phyloP scores from a whole-genome alignment of 2,888 invertebrate species.

The Andricus curvator region DNA sequence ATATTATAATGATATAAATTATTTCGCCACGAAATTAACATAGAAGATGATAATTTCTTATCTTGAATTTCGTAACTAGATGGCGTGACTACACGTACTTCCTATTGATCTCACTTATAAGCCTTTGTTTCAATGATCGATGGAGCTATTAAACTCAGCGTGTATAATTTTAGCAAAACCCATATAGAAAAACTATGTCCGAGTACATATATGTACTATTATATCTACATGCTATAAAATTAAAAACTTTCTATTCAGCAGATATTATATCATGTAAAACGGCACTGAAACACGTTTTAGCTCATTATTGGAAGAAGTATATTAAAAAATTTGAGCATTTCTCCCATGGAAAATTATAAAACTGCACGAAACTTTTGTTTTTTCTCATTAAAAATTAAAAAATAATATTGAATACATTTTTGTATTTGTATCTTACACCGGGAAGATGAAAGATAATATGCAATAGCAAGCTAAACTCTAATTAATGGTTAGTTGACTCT shows the following conservation, averaged over 20 bases:
- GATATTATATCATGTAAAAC: background rate
- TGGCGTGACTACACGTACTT: background rate
- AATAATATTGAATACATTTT: too few relatives aligned
- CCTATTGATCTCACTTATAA: slow-evolving; percentile 45
- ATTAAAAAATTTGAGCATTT: background rate
- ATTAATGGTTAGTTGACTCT: background rate
- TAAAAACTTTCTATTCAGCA: slow-evolving; percentile 19
- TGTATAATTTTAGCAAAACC: slow-evolving; percentile 53
- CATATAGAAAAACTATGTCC: slow-evolving; percentile 16
- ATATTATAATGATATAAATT: too few relatives aligned
- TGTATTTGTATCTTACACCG: too few relatives aligned
- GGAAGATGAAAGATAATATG: too few relatives aligned
- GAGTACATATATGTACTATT: slow-evolving; percentile 15
- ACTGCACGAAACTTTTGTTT: background rate
- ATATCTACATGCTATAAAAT: slow-evolving; percentile 41
- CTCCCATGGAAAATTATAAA: background rate
- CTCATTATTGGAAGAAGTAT: background rate
- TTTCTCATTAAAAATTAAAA: too few relatives aligned
- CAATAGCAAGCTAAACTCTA: too few relatives aligned
- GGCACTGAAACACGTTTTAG: background rate
- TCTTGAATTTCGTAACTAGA: background rate
- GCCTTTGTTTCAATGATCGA: slow-evolving; percentile 54
- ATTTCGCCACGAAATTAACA: slow-evolving; percentile 13
- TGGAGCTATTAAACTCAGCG: slow-evolving; percentile 55
- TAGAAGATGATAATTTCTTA: background rate